These are phyloP conservation scores for Scolopax rusticola DNA, from an alignment of 2,797 vertebrate genomes.

Conservation along the genomic window DNA sequence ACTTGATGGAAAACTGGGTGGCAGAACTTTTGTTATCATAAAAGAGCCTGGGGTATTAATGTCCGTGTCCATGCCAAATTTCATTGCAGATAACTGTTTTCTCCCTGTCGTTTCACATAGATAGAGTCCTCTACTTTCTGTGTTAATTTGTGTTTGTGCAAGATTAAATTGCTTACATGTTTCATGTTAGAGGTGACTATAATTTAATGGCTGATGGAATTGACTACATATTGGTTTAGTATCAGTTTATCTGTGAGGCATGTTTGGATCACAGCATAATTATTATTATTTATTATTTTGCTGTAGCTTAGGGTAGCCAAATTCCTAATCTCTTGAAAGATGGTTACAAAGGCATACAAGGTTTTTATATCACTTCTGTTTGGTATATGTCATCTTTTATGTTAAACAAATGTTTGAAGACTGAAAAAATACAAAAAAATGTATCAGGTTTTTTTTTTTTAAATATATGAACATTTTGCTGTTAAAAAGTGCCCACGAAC, in stretches of 20 bases:
- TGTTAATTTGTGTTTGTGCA: background rate
- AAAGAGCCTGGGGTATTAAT: background rate
- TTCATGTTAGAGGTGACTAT: background rate
- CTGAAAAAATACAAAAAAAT: background rate
- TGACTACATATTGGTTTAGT: background rate
- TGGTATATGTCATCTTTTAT: background rate
- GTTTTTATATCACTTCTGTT: background rate
- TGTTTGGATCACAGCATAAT: background rate
- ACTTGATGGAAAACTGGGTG: background rate
- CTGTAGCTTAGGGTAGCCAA: background rate
- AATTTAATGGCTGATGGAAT: background rate
- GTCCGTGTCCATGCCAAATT: background rate
- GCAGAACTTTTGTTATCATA: background rate
- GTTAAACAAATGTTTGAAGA: background rate
- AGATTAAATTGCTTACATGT: slow-evolving; percentile 16
- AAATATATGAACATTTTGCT: background rate
- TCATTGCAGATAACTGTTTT: slow-evolving; percentile 4
- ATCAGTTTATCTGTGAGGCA: background rate
- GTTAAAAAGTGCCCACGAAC: background rate
- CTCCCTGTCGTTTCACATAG: background rate
- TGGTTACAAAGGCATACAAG: background rate
- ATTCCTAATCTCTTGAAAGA: background rate
- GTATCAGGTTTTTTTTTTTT: background rate
- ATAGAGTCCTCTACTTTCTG: background rate
- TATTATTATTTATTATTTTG: background rate